Evolutionary conservation across 1,140 invertebrate genomes (phyloP).

Genomic region (Eriosoma lanigerum): DNA sequence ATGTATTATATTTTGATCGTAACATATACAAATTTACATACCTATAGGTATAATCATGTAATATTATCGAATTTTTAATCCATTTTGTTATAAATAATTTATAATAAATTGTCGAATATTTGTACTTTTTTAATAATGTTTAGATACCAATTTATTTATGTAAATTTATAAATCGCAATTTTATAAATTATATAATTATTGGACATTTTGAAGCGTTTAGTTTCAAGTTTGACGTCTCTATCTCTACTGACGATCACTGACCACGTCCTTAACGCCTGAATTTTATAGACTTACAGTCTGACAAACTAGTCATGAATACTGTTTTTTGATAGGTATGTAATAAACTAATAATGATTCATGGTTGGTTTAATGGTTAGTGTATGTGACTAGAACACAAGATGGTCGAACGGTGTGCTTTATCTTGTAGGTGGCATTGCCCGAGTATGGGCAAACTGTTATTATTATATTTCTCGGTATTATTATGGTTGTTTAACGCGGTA

Average conservation of each 20-base stretch:
- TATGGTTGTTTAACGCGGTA: slow-evolving; percentile 6
- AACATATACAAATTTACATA: too few relatives aligned
- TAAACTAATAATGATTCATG: too few relatives aligned
- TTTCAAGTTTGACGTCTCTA: slow-evolving; percentile 34
- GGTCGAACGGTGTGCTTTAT: slow-evolving; percentile 10
- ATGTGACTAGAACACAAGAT: slow-evolving; percentile 47
- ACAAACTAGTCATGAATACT: slow-evolving; percentile 33
- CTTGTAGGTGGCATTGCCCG: slow-evolving; percentile 47
- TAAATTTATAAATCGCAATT: too few relatives aligned
- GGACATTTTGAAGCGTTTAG: not conserved
- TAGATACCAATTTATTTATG: too few relatives aligned
- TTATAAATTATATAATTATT: too few relatives aligned
- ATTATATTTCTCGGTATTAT: slow-evolving; percentile 46
- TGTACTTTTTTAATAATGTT: too few relatives aligned
- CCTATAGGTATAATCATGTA: too few relatives aligned
- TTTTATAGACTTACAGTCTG: not conserved
- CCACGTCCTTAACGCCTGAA: too few relatives aligned
- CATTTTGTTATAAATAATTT: too few relatives aligned
- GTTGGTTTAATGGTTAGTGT: not conserved
- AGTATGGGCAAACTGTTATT: slow-evolving; percentile 48
- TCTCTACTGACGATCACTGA: slow-evolving; percentile 13
- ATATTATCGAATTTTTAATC: too few relatives aligned
- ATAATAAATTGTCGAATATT: too few relatives aligned
- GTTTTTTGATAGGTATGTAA: slow-evolving; percentile 46
- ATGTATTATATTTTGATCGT: too few relatives aligned